A percentile compares a stretch with the other conserved stretches of the same genome.
phyloP scores from a whole-genome alignment of 2,797 vertebrate species.

The Pseudocheirus occidentalis region DNA sequence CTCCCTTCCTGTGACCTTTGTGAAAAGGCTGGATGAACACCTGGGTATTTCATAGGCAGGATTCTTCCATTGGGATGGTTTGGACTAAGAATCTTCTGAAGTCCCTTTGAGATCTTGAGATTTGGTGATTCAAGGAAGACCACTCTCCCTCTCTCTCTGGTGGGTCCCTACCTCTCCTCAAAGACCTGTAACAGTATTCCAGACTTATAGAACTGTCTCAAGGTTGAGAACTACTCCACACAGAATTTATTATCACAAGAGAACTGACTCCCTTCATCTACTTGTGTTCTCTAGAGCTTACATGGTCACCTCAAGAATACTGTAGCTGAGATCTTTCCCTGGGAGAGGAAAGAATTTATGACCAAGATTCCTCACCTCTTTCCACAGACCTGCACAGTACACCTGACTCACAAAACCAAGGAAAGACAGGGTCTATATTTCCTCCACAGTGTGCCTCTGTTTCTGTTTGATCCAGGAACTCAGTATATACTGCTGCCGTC shows the following conservation, averaged over 20 bases:
- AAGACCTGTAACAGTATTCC: background rate
- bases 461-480: background rate
- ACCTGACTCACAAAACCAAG: background rate
- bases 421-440: background rate
- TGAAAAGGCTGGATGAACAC: too few relatives aligned
- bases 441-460: background rate
- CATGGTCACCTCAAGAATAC: background rate
- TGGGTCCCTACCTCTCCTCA: background rate
- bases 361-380: background rate
- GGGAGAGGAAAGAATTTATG: background rate
- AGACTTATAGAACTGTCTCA: background rate
- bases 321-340: background rate
- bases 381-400: background rate
- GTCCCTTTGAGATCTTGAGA: too few relatives aligned
- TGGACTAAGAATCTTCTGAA: too few relatives aligned
- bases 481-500: background rate
- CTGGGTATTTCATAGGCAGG: too few relatives aligned
- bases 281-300: background rate
- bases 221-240: background rate
- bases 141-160: too few relatives aligned
- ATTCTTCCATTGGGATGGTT: too few relatives aligned
- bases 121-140: too few relatives aligned
- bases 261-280: background rate
- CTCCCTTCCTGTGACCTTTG: too few relatives aligned
- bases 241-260: background rate